Base-by-base conservation (phyloP, 2,888 invertebrate genomes). In the Micoletzkya japonica region DNA sequence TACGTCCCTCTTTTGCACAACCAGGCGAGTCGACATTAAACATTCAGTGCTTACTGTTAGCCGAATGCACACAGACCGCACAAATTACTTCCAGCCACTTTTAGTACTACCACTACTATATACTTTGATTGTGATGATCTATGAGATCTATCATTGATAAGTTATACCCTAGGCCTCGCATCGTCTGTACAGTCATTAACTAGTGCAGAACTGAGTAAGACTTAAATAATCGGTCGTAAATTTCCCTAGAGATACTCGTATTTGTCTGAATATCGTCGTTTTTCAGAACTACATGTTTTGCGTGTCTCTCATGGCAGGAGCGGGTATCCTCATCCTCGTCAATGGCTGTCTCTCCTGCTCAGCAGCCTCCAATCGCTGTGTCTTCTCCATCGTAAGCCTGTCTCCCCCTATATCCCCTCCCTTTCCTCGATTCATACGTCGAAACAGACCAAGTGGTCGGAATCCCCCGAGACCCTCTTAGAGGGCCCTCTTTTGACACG, bases 241-340 rank as follows among this genome's bases (percentile, higher is more conserved):
- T n/a, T n/a, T n/a, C n/a, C n/a, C n/a, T n/a, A n/a, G n/a, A n/a
- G n/a, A n/a, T n/a, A n/a, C n/a, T n/a, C n/a, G n/a, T n/a, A n/a
- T n/a, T n/a, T n/a, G n/a, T n/a, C n/a, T n/a, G 32, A 28, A 30
- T 4, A 56, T 1, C 28, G 6, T 0, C 4, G 1, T 6, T 10
- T 39, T 66, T 52, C 54, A 66, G 64, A 66, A 58, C 49, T 68
- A 68, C 68, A 68, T 68, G 68, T 58, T 58, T 58, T 68, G 68
- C 32, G 68, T 68, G 24, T 58, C 68, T 57, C 68, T 68, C n/a
- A 68, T 68, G 68, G 68, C 58, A 3, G 68, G 57, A 28, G 68
- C 68, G 1, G 68, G 68, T 30, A 57, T 68, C 34, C 68, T 68
- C 32, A 68, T 68, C 10, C 68, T 68, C 24, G 58, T 58, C 68